These are phyloP conservation scores for Drosophila lacicola DNA, from an alignment of 2,888 invertebrate genomes.

Conservation along the genomic window DNA sequence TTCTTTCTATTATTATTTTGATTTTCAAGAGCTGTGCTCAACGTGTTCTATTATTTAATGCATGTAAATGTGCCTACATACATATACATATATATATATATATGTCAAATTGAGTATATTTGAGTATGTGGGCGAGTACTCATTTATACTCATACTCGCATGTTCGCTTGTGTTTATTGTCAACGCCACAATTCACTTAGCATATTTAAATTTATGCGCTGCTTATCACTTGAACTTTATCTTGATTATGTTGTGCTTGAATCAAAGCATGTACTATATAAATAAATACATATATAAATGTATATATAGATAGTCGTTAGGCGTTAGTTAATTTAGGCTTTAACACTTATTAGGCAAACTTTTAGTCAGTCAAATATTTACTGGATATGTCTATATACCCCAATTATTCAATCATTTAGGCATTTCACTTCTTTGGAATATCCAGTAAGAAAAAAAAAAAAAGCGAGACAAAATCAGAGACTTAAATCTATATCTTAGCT, in stretches of 20 bases:
- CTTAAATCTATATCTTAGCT: not conserved
- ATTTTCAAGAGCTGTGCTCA: conserved; percentile 48
- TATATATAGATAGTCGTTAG: not conserved
- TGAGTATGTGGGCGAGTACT: conserved; percentile 1
- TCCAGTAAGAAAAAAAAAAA: not conserved
- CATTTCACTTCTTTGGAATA: not conserved
- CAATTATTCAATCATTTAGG: not conserved
- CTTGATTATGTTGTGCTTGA: conserved; percentile 69
- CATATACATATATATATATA: conserved; percentile 10
- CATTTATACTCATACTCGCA: not conserved
- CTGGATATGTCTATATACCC: not conserved
- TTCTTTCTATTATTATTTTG: conserved; percentile 53
- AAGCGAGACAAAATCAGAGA: conserved; percentile 6
- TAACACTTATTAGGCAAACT: conserved; percentile 15
- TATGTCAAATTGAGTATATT: conserved; percentile 15
- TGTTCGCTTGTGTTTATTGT: conserved; percentile 32
- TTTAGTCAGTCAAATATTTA: not conserved
- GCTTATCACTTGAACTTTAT: conserved; percentile 80
- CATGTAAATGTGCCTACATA: conserved; percentile 31
- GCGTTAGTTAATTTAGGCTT: conserved; percentile 4
- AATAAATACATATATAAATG: not conserved
- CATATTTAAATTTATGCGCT: conserved; percentile 76
- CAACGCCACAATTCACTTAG: conserved; percentile 73
- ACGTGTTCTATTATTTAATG: conserved; percentile 66
- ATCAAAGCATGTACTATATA: conserved; percentile 22